Evolutionary conservation across 37 sponge, comb jelly and placozoan species (phyloP).

Genomic region (Oopsacas minuta): DNA sequence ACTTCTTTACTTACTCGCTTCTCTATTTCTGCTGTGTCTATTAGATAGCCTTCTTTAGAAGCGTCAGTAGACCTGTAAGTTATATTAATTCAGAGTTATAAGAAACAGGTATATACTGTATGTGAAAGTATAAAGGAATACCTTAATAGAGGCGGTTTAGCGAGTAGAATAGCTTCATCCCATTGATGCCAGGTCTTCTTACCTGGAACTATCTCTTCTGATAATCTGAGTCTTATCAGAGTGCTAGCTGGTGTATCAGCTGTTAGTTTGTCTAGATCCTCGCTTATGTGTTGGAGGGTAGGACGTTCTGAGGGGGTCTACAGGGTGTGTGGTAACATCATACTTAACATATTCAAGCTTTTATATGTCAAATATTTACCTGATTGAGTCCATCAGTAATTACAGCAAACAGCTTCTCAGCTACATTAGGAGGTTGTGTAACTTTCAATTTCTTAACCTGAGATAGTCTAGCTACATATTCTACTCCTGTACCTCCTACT

Average conservation of each 20-base stretch:
- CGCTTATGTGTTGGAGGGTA: background rate
- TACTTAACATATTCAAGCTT: background rate
- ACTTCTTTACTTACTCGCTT: background rate
- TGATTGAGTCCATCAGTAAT: background rate
- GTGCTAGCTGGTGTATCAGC: background rate
- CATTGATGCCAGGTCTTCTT: background rate
- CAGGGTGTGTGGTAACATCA: background rate
- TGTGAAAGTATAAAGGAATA: background rate
- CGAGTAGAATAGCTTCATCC: background rate
- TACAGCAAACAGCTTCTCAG: background rate
- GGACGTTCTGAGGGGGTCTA: background rate
- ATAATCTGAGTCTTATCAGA: background rate
- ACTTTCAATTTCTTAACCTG: background rate
- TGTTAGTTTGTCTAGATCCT: background rate
- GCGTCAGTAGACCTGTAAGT: background rate
- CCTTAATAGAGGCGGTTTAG: background rate
- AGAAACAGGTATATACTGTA: background rate
- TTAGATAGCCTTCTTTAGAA: background rate
- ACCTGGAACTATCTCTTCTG: background rate
- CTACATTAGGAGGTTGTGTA: background rate
- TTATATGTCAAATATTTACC: background rate
- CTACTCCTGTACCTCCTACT: background rate
- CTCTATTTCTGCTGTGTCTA: background rate
- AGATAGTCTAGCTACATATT: background rate
- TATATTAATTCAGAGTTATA: background rate